These are phyloP conservation scores for Vanessa tameamea DNA, from an alignment of 1,140 invertebrate genomes.

Conservation along the genomic window DNA sequence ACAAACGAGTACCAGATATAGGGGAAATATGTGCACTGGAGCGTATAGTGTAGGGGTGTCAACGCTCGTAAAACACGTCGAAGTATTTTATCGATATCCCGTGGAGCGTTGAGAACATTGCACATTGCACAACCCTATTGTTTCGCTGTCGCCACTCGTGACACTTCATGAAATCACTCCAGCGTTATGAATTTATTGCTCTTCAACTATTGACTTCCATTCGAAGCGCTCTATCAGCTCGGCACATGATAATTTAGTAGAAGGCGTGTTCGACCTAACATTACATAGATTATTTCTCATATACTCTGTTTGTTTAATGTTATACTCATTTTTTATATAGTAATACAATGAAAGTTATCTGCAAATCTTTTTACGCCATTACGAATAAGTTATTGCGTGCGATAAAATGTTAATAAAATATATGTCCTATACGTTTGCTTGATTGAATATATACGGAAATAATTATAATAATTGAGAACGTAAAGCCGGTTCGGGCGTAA, in stretches of 20 bases:
- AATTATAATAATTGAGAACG: constrained; percentile 68
- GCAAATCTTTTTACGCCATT: background rate
- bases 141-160: constrained; percentile 57
- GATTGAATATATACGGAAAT: constrained; percentile 51
- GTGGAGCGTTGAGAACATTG: constrained; percentile 42
- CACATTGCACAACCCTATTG: constrained; percentile 58
- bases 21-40: constrained; percentile 47
- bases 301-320: too few species aligned
- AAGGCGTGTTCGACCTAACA: constrained; percentile 2
- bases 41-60: constrained; percentile 52
- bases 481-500: constrained; percentile 68
- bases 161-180: constrained; percentile 70
- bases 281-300: background rate
- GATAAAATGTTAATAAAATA: background rate
- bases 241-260: constrained; percentile 33
- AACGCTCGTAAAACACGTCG: constrained; percentile 66
- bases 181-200: constrained; percentile 60
- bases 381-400: background rate
- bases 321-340: too few species aligned
- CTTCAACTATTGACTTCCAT: constrained; percentile 53
- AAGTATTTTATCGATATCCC: constrained; percentile 68
- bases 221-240: constrained; percentile 32
- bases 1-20: constrained; percentile 47
- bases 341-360: background rate
- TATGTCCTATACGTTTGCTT: background rate